Base-by-base conservation (phyloP, 2,888 invertebrate genomes). In the Oeneis ivallda region DNA sequence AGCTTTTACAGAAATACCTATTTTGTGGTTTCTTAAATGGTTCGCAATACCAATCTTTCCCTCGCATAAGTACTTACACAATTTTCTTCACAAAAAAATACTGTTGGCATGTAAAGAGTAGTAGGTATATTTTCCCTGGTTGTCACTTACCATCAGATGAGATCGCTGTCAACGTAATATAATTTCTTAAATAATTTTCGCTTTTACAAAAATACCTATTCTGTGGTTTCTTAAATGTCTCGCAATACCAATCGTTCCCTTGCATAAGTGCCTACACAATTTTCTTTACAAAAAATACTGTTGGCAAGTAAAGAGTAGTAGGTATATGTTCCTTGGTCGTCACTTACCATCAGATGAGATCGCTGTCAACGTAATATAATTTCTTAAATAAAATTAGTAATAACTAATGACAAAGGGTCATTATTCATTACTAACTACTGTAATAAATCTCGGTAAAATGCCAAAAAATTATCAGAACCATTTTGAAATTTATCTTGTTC, bases 361-460 rank as follows among this genome's bases (percentile, higher is more conserved):
- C 26, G 26, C 1, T 4, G 26, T 26, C 26, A 26, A 26, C 3
- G 26, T 26, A 26, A 26, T 26, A 26, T 26, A 26, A 26, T 26
- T 26, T 26, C 26, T 26, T 26, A 26, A 26, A n/a, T n/a, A n/a
- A n/a, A n/a, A 26, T 26, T 26, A 26, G 5, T 26, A 26, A 26
- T 4, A 17, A 26, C 11, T 19, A 19, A 17, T 19, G 6, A 49
- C 49, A 9, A 37, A 53, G 7, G 37, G 9, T 15, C 37, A 34
- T 53, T 34, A n/a, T 37, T 37, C 34, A 53, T 53, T 53, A n/a
- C 9, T 19, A 53, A 37, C 34, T 34, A 53, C 50, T 52, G 32
- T 32, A 52, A 52, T 52, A 32, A 52, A 52, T 52, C 52, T 52
- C 32, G 32, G 32, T 52, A 52, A 52, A n/a, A 52, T 52, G 52